These are phyloP conservation scores for Didymodactylos carnosus DNA, from an alignment of 2,888 invertebrate species.

Conservation along the genomic window DNA sequence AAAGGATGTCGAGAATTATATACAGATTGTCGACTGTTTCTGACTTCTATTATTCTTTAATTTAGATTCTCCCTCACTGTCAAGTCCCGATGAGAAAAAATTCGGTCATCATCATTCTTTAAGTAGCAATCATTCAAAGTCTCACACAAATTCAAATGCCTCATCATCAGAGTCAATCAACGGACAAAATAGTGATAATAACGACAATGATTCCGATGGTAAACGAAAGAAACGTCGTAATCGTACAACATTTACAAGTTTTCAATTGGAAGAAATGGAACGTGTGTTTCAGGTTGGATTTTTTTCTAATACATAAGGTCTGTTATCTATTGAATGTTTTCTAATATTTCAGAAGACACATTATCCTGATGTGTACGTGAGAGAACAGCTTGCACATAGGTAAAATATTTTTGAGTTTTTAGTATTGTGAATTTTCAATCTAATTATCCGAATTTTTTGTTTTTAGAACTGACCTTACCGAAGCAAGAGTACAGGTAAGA, in stretches of 20 bases:
- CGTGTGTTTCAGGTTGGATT: too few species aligned
- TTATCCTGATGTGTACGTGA: slow-evolving; percentile 34
- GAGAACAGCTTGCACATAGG: slow-evolving; percentile 29
- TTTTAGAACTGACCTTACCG: not conserved
- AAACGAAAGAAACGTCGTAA: slow-evolving; percentile 30
- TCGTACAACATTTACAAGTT: slow-evolving; percentile 34
- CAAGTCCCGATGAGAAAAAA: too few species aligned
- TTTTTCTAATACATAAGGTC: too few species aligned
- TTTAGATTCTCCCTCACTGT: too few species aligned
- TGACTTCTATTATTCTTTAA: too few species aligned
- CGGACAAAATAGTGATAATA: not conserved
- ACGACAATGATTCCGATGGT: not conserved
- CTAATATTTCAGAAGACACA: slow-evolving; percentile 36
- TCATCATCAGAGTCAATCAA: not conserved
- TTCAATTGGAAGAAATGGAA: slow-evolving; percentile 35
- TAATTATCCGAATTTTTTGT: too few species aligned
- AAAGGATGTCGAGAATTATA: too few species aligned
- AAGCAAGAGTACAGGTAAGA: not conserved
- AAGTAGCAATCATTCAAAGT: too few species aligned
- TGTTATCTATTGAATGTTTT: too few species aligned
- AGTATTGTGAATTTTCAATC: too few species aligned
- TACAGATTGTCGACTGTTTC: too few species aligned
- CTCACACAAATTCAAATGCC: not conserved
- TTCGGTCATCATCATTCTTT: too few species aligned
- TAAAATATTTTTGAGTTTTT: slow-evolving; percentile 33